Evolutionary conservation across 2,797 vertebrate genomes (phyloP).

Genomic region (Mormyrops attenuatus): DNA sequence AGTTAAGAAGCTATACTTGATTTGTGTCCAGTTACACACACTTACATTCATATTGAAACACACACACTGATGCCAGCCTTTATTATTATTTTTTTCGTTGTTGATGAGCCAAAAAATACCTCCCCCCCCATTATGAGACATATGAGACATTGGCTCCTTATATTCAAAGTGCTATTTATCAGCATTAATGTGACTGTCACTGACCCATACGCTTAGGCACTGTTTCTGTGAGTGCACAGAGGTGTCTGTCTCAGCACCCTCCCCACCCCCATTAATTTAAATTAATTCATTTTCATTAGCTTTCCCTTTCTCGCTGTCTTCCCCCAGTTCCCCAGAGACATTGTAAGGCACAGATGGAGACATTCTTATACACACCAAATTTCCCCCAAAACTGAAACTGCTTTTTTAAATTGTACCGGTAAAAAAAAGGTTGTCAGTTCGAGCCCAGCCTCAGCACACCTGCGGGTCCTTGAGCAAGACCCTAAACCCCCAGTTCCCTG

Average conservation of each 20-base stretch:
- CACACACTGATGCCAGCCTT: not conserved
- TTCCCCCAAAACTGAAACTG: not conserved
- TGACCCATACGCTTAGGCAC: not conserved
- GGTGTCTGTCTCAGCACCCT: not conserved
- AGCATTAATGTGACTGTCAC: not conserved
- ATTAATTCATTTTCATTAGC: not conserved
- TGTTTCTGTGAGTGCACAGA: not conserved
- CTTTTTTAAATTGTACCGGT: not conserved
- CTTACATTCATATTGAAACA: not conserved
- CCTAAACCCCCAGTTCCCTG: not conserved
- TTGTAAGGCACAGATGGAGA: not conserved
- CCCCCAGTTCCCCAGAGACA: not conserved
- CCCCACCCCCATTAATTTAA: not conserved
- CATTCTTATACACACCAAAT: not conserved
- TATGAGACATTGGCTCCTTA: not conserved
- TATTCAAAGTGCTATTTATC: not conserved
- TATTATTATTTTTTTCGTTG: not conserved
- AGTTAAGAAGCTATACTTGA: not conserved
- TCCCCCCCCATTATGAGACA: not conserved
- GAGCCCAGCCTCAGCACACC: not conserved
- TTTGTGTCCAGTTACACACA: not conserved
- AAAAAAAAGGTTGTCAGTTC: not conserved
- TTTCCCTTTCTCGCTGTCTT: not conserved
- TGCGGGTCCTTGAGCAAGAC: not conserved
- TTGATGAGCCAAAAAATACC: not conserved